These are phyloP conservation scores for Erpornis zantholeuca DNA, from an alignment of 2,113 vertebrate species.

Conservation along the genomic window DNA sequence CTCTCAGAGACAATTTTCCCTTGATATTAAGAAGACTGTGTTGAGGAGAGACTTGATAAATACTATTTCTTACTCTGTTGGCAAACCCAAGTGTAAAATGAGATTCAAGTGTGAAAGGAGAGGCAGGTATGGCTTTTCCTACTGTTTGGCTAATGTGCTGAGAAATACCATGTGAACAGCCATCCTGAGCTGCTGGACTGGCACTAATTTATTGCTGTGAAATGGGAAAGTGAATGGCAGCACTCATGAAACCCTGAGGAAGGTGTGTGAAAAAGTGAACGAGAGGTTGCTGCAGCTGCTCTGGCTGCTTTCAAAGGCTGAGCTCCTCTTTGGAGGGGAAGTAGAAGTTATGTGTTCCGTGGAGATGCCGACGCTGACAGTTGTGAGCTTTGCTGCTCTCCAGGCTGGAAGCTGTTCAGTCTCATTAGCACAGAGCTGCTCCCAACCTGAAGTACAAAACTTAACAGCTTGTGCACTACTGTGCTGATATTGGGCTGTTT, in stretches of 20 bases:
- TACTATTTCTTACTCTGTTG: not conserved
- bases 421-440: not conserved
- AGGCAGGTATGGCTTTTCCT: not conserved
- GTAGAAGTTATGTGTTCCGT: not conserved
- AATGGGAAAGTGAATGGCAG: not conserved
- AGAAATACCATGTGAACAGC: not conserved
- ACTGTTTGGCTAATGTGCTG: not conserved
- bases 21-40: not conserved
- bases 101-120: not conserved
- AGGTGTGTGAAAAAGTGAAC: not conserved
- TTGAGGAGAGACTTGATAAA: not conserved
- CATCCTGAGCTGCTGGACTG: not conserved
- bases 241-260: not conserved
- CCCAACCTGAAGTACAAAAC: not conserved
- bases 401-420: not conserved
- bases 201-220: not conserved
- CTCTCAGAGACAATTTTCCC: slow-evolving; percentile 39
- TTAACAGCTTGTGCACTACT: not conserved
- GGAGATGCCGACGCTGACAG: not conserved
- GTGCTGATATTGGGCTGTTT: not conserved
- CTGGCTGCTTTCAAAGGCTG: not conserved
- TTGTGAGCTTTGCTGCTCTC: not conserved
- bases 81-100: not conserved
- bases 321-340: not conserved
- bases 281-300: not conserved